Percentiles rank a stretch among this genome's conserved stretches.
phyloP scores from a whole-genome alignment of 2,797 vertebrate species.

The Apogon hyalosoma region DNA sequence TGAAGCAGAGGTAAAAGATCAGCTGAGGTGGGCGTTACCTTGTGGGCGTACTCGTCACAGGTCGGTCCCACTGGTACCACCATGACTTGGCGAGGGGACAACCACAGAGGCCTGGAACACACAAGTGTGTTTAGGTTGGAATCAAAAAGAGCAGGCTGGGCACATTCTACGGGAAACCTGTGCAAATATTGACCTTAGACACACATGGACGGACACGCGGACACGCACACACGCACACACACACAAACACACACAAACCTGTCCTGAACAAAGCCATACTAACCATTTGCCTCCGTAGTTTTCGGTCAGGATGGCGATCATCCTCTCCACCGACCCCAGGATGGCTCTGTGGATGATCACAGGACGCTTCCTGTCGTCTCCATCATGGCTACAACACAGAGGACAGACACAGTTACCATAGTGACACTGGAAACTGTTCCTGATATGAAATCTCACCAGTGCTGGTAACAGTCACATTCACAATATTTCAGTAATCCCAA shows the following conservation, averaged over 20 bases:
- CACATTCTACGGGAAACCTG: not conserved
- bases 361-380: slow-evolving; percentile 94
- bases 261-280: slow-evolving; percentile 9
- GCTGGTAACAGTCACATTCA: too few relatives aligned
- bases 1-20: not conserved
- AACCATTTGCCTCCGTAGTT: slow-evolving; percentile 99
- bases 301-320: slow-evolving; percentile 98
- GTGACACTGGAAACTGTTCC: too few relatives aligned
- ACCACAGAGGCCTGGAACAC: slow-evolving; percentile 92
- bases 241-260: too few relatives aligned
- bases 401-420: too few relatives aligned
- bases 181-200: slow-evolving; percentile 16
- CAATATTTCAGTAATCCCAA: too few relatives aligned
- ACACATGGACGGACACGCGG: slow-evolving; percentile 1
- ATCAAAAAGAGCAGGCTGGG: slow-evolving; percentile 7
- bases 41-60: slow-evolving; percentile 94
- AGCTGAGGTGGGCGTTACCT: slow-evolving; percentile 79
- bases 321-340: slow-evolving; percentile 96
- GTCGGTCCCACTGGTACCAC: slow-evolving; percentile 94
- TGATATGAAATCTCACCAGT: not conserved
- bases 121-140: slow-evolving; percentile 17
- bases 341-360: slow-evolving; percentile 98
- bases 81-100: slow-evolving; percentile 97
- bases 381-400: slow-evolving; percentile 86
- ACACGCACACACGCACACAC: not conserved